Percentiles rank a stretch among this genome's conserved stretches.
These are phyloP conservation scores for Percina caprodes DNA, from an alignment of 2,113 vertebrate species.

Conservation along the genomic window DNA sequence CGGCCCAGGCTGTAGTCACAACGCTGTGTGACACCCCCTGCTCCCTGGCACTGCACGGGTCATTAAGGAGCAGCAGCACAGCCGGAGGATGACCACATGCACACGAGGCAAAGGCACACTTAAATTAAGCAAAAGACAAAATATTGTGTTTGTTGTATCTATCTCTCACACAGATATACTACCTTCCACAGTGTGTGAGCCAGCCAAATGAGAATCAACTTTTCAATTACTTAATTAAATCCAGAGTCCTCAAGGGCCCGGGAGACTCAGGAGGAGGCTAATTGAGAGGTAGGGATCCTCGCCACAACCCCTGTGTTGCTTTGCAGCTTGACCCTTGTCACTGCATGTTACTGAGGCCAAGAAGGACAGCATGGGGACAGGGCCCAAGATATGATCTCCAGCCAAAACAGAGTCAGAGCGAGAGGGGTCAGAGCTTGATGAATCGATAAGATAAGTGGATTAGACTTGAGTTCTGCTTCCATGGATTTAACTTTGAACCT, in stretches of 20 bases:
- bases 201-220: conserved; percentile 68
- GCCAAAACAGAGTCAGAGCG: conserved; percentile 32
- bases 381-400: conserved; percentile 51
- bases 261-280: conserved; percentile 47
- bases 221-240: conserved; percentile 76
- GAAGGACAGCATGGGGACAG: conserved; percentile 12
- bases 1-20: conserved; percentile 75
- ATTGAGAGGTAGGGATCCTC: conserved; percentile 66
- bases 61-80: conserved; percentile 76
- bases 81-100: conserved; percentile 59
- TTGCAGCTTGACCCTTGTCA: conserved; percentile 57
- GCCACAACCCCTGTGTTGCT: conserved; percentile 23
- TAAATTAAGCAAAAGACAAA: conserved; percentile 23
- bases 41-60: conserved; percentile 70
- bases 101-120: conserved; percentile 31
- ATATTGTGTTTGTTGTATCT: conserved; percentile 33
- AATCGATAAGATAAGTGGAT: conserved; percentile 68
- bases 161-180: not conserved
- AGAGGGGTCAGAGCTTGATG: conserved; percentile 36
- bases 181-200: conserved; percentile 35
- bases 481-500: conserved; percentile 43
- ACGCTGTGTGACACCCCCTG: conserved; percentile 65
- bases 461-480: conserved; percentile 48
- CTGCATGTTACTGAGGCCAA: conserved; percentile 44
- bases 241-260: conserved; percentile 26